Conservation (phyloP, 2,113 vertebrate species). For the Gorsachius goisagi region DNA sequence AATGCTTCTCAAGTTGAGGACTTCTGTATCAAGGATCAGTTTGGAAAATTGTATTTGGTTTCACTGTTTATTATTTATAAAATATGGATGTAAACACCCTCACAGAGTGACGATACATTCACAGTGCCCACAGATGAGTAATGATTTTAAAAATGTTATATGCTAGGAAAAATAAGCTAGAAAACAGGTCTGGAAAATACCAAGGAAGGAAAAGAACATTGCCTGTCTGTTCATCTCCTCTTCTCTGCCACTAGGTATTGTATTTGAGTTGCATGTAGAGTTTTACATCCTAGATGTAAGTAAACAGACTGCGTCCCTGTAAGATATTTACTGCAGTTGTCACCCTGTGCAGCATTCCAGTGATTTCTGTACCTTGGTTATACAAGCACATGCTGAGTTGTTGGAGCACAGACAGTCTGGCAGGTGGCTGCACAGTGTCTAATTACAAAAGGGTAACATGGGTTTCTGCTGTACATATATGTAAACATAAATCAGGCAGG, state of each 20-base stretch:
- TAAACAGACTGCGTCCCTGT: background rate
- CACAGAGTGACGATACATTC: background rate
- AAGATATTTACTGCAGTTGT: background rate
- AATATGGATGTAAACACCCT: background rate
- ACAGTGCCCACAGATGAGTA: background rate
- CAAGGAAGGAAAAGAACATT: background rate
- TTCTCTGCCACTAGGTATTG: background rate
- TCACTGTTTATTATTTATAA: background rate
- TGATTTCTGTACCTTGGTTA: background rate
- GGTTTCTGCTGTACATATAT: background rate
- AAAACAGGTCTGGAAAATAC: background rate
- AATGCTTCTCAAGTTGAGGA: background rate
- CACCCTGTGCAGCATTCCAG: background rate
- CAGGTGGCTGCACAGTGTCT: conserved; percentile 20
- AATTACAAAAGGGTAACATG: background rate
- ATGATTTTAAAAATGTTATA: background rate
- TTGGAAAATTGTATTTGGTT: background rate
- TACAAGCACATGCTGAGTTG: background rate
- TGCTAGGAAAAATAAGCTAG: background rate
- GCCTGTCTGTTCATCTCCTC: background rate
- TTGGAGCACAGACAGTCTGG: background rate
- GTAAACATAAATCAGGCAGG: background rate
- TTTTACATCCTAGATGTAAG: background rate
- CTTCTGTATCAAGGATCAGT: background rate
- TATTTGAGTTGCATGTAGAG: background rate